These are phyloP conservation scores for Phyto melanocephala DNA, from an alignment of 2,888 invertebrate genomes.

Conservation along the genomic window DNA sequence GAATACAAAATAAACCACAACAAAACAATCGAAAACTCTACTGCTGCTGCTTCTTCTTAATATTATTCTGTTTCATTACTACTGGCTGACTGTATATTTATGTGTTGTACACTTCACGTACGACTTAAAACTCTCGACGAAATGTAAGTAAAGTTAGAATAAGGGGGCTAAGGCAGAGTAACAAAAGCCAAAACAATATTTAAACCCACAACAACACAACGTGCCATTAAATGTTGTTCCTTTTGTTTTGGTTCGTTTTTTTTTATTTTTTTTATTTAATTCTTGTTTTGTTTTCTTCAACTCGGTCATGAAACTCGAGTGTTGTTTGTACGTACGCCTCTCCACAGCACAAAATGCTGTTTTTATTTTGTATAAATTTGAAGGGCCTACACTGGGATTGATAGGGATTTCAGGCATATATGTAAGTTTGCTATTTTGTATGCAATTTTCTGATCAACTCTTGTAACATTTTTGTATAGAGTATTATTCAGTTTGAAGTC, in stretches of 20 bases:
- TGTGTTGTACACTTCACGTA: slow-evolving; percentile 35
- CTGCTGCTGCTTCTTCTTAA: not conserved
- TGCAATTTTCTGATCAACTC: too few species aligned
- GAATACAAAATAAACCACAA: slow-evolving; percentile 58
- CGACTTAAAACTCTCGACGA: slow-evolving; percentile 22
- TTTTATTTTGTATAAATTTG: not conserved
- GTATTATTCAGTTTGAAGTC: too few species aligned
- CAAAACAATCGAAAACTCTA: slow-evolving; percentile 51
- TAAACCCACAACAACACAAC: slow-evolving; percentile 28
- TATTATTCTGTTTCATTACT: slow-evolving; percentile 16
- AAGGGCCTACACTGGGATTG: too few species aligned
- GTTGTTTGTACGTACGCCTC: slow-evolving; percentile 22
- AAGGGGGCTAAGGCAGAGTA: slow-evolving; percentile 15
- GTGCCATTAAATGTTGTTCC: slow-evolving; percentile 22
- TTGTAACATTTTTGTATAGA: too few species aligned
- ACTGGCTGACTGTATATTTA: not conserved
- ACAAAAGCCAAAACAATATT: slow-evolving; percentile 47
- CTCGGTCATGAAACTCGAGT: slow-evolving; percentile 62
- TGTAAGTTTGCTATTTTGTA: too few species aligned
- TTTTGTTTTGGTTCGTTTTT: not conserved
- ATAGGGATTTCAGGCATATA: too few species aligned
- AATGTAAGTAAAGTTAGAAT: not conserved
- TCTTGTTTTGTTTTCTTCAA: slow-evolving; percentile 50
- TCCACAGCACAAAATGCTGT: not conserved
- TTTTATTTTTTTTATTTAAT: not conserved